Base-by-base conservation (phyloP, 2,113 vertebrate genomes). In the Chinchilla lanigera region DNA sequence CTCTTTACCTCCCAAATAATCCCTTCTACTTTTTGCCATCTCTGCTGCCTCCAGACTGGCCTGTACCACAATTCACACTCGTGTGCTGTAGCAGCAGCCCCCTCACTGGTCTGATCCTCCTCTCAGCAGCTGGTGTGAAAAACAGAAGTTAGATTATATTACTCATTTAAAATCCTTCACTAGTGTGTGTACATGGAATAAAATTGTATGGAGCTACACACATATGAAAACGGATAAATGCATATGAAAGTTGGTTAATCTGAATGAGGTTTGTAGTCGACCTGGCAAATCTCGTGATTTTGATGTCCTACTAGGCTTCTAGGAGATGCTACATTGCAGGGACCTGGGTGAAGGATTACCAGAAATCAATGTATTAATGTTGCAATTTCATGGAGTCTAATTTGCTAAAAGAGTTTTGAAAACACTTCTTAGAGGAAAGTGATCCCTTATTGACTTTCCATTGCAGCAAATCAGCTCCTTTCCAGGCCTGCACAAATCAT, bases 401-500 rank as follows among this genome's bases (percentile, higher is more conserved):
- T 81, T 75, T 50, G 86, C 84, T 96, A 35, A 75, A 92, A 89
- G 61, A 47, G 6, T 52, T 81, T 89, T 73, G 44, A 54, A 89
- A 89, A 61, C 16, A 54, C 38, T n/a, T 58, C 6, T 30, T 73
- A 89, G 28, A 41, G n/a, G 56, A 65, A 92, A 90, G 35, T 20
- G 50, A 87, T 54, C 16, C 60, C 30, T 50, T 35, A 52, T 7
- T 94, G 83, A 33, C 44, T 94, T 96, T 38, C 56, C n/a, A 20
- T 4, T 13, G 41, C 28, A 80, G 63, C 63, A 83, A 93, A 52
- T 63, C 67, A 84, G 35, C 6, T 30, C 26, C n/a, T 93, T 52
- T 12, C 22, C 50, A 41, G 3, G 61, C 30, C 41, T 3, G 7
- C 5, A 63, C 93, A 71, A 86, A 38, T 22, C 78, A 67, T 5